Base-by-base conservation (phyloP, 2,888 invertebrate species). In the Gerosis bhagava region DNA sequence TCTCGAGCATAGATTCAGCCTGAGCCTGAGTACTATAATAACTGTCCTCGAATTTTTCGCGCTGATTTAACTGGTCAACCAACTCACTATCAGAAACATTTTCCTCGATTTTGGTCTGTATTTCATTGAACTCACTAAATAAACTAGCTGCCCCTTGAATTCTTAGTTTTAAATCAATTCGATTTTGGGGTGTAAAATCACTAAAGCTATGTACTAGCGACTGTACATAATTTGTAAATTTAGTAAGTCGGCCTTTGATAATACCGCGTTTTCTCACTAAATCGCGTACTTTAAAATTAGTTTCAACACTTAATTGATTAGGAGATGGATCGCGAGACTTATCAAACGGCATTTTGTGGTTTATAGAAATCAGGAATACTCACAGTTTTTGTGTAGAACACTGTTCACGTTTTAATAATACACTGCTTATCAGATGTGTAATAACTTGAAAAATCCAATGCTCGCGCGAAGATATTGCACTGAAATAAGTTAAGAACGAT, bases 11-110 rank as follows among this genome's bases (percentile, higher is more conserved):
- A 34, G 31, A 51, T 28, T 49, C 37, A 5, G 50, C 49, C 7
- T 21, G 16, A 2, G 50, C 24, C 26, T 50, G 22, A 8, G 29
- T 22, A 12, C 7, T 26, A 35, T 43, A 50, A 42, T 50, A 53
- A 25, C 29, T 29, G 22, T 47, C 21, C 35, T 53, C 51, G 35
- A 54, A 54, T 3, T 37, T 12, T 48, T 51, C 54, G 5, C 54
- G 28, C 15, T 41, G 31, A 28, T 28, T 41, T 17, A 41, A 22
- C 12, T 41, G 41, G 13, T 34, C 22, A 13, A 2, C 22, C 13
- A 48, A n/a, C 10, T 40, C 40, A 7, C 22, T 3, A 10, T 31
- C 41, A 17, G 5, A 19, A 2, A 32, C 31, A 2, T 16, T 16
- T 31, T 41, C 41, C 22, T 41, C 41, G n/a, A 41, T 29, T 17